Evolutionary conservation across 2,113 vertebrate genomes (phyloP), one percentile per base, ranked within the genome.

Genomic region (Meles meles): DNA sequence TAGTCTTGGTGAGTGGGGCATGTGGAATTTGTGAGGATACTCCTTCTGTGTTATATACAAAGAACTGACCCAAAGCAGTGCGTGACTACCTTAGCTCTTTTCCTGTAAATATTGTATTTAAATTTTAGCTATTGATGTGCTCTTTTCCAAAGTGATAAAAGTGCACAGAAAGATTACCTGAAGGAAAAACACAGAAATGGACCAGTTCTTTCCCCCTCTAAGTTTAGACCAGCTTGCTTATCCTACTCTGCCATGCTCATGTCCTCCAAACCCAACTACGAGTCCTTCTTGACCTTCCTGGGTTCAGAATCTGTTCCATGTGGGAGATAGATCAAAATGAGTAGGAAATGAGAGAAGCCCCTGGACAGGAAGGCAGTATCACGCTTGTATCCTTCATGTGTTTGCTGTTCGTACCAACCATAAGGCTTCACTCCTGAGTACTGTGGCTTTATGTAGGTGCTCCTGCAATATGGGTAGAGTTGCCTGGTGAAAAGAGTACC

Each of bases 211-310:
- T 96, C 57, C 6, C 93, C 13, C 39, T 82, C 77, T n/a, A 61
- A 80, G 49, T 71, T 76, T 79, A 95, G 79, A 71, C 13, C 61
- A 52, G 3, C 39, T 90, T 77, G 20, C 23, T 23, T 44, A 65
- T 69, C 65, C 27, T 13, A 27, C 39, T 72, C 1, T 79, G 18
- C 9, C 3, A 34, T 27, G 52, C 25, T 90, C 2, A 39, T 82
- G 94, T 97, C 55, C n/a, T 97, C 52, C 12, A 71, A 67, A 39
- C 14, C 12, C 4, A 17, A 2, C 25, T 59, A 0, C 94, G 69
- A 94, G 88, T 95, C 31, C 82, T 85, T 92, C 55, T 96, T 95
- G 14, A 81, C 17, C 39, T 81, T 88, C 52, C 55, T 85, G 69
- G 6, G 23, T 97, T 90, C 29, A 63, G 81, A 7, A 42, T 90